Base-by-base conservation (phyloP, 2,888 invertebrate species). In the Pinctada fucata region DNA sequence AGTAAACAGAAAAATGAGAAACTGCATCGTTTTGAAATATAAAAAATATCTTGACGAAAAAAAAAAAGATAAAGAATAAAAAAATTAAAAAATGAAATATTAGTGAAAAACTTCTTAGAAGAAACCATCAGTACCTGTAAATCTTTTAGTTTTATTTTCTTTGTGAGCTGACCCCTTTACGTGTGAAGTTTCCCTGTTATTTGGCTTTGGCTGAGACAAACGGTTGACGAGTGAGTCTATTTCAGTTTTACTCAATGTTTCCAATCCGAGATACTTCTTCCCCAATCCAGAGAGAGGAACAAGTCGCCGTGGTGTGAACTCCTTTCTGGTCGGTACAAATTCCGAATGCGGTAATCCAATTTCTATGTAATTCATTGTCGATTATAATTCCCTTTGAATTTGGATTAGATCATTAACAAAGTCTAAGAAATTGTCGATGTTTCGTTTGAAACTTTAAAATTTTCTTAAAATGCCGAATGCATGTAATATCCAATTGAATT, bases 311-410 rank as follows among this genome's bases (percentile, higher is more conserved):
- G 85, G 85, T 48, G 76, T 71, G 50, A 84, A 84, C 45, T 79
- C 71, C 2, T 82, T 79, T 52, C 80, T 84, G 47, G 66, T 72
- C 3, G 79, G 83, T 50, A 72, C 83, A 51, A 83, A 82, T 13
- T 83, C 79, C 10, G 83, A 79, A 52, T 85, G 85, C 13, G 85
- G 82, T 50, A 85, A 66, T 13, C 85, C 85, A 3, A 83, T 80
- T 63, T 85, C 85, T 50, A 85, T 71, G 58, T 84, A 85, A 80
- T 85, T 85, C 85, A 85, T 85, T 74, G 45, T 58, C 47, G 31
- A 31, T 31, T 31, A 31, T 31, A 1, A 31, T 31, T 31, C 31
- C 0, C 31, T 31, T 31, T 31, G 31, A 31, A 31, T 31, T 31
- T 31, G 31, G 31, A 31, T 31, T 31, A 31, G 31, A 31, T 31